These are phyloP conservation scores for Rhyacophila evoluta DNA, from an alignment of 2,888 invertebrate species.

Conservation along the genomic window DNA sequence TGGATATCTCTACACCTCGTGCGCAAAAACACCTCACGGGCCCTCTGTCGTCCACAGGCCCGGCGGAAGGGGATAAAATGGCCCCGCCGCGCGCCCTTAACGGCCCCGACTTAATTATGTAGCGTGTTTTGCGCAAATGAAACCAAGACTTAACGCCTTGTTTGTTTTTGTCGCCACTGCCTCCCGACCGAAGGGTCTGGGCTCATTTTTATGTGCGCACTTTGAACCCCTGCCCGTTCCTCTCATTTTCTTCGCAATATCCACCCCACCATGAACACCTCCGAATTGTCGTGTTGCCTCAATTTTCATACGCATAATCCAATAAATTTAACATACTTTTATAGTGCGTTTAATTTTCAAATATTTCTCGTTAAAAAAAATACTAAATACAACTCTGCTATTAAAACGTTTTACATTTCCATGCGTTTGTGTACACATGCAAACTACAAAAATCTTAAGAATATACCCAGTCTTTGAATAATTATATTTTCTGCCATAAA, in stretches of 20 bases:
- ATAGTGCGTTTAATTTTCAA: no score
- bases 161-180: constrained; percentile 50
- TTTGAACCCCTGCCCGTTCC: constrained; percentile 21
- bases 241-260: constrained; percentile 23
- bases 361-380: no score
- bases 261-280: neutral
- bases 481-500: no score
- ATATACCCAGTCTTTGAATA: no score
- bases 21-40: constrained; percentile 24
- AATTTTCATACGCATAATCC: neutral
- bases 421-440: no score
- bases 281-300: neutral
- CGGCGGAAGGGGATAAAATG: constrained; percentile 15
- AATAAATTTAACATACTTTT: neutral
- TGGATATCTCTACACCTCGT: constrained; percentile 7
- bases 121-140: constrained; percentile 51
- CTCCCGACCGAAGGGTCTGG: constrained; percentile 29
- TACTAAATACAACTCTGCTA: no score
- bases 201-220: constrained; percentile 49
- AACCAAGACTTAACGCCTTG: constrained; percentile 53
- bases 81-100: constrained; percentile 29
- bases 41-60: constrained; percentile 16
- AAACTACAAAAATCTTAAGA: no score
- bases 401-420: no score
- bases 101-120: constrained; percentile 50